Evolutionary conservation across 2,888 invertebrate genomes (phyloP).

Genomic region (Agonopterix alstromeriana): DNA sequence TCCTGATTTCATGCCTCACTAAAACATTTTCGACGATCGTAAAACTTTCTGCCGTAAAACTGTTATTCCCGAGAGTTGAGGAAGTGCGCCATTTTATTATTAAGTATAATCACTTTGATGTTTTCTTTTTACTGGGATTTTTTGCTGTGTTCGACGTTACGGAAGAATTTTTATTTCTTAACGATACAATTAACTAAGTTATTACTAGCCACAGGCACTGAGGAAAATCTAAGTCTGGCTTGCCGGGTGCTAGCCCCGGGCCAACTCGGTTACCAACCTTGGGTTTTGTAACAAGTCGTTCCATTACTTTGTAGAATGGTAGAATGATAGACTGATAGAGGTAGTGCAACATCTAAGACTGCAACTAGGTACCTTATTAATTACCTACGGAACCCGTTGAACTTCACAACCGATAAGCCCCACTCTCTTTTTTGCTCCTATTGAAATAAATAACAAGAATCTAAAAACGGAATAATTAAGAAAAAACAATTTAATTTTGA

Average conservation of each 20-base stretch:
- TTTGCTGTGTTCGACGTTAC: conserved; percentile 1
- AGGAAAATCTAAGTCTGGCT: neutral
- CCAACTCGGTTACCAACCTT: conserved; percentile 7
- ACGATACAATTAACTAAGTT: conserved; percentile 16
- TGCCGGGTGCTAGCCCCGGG: conserved; percentile 3
- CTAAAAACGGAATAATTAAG: too few species aligned
- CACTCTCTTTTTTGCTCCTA: too few species aligned
- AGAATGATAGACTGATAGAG: too few species aligned
- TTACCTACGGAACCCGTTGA: too few species aligned
- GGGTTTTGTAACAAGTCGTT: too few species aligned
- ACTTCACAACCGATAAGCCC: too few species aligned
- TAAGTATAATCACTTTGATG: conserved; percentile 6
- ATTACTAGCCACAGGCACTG: conserved; percentile 4
- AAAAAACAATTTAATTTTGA: too few species aligned
- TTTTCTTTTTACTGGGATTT: conserved; percentile 2
- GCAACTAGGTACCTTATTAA: too few species aligned
- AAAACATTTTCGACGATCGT: conserved; percentile 15
- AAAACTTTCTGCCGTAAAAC: conserved; percentile 14
- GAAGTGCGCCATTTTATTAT: conserved; percentile 3
- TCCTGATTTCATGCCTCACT: conserved; percentile 6
- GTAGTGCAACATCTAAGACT: too few species aligned
- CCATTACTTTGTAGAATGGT: too few species aligned
- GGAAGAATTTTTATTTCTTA: conserved; percentile 10
- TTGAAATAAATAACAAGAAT: too few species aligned
- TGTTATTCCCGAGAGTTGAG: neutral